Evolutionary conservation across 1,140 invertebrate species (phyloP).

Genomic region (Calosoma granatense): DNA sequence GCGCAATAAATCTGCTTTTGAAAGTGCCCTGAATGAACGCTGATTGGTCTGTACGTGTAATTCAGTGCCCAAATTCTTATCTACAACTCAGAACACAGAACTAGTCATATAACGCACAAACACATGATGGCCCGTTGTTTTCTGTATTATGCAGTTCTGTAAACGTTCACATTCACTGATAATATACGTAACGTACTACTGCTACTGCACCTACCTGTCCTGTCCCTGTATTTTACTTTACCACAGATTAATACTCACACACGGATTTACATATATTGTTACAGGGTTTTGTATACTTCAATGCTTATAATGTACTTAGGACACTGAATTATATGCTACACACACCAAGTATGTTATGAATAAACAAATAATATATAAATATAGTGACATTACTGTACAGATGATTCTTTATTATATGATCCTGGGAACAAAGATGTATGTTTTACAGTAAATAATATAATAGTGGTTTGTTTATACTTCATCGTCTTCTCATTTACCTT

Average conservation of each 20-base stretch:
- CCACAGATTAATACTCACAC: too few species aligned
- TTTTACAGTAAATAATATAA: constrained; percentile 23
- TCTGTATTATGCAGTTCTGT: not conserved
- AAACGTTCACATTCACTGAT: not conserved
- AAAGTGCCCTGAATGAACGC: constrained; percentile 1
- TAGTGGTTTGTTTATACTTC: constrained; percentile 3
- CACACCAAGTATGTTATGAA: not conserved
- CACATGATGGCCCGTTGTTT: not conserved
- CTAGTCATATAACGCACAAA: not conserved
- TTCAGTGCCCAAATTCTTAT: not conserved
- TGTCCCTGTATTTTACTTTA: too few species aligned
- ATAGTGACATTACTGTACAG: constrained; percentile 18
- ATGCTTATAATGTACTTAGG: constrained; percentile 8
- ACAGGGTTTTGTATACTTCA: constrained; percentile 4
- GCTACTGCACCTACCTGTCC: too few species aligned
- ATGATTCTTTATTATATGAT: constrained; percentile 16
- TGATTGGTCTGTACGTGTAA: not conserved
- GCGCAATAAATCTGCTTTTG: constrained; percentile 6
- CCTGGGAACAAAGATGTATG: constrained; percentile 24
- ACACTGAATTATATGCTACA: not conserved
- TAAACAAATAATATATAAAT: constrained; percentile 1
- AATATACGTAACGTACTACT: too few species aligned
- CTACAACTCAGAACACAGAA: too few species aligned
- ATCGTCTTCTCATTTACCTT: not conserved
- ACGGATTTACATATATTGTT: not conserved